Base-by-base conservation (phyloP, 2,797 vertebrate genomes). In the Crenichthys baileyi region DNA sequence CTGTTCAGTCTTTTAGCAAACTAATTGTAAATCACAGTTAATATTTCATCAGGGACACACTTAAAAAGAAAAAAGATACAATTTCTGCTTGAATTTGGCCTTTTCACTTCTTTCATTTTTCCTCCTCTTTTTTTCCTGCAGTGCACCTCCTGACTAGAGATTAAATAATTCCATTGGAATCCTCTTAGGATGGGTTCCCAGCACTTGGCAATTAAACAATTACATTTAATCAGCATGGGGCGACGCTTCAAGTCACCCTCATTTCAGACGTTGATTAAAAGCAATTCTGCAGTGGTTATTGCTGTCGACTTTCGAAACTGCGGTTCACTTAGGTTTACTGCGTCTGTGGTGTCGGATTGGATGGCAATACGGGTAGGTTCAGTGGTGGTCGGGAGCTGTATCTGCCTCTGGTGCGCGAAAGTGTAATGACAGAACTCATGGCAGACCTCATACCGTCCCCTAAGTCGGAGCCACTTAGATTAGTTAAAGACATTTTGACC, bases 131-230 rank as follows among this genome's bases (percentile, higher is more conserved):
- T 70, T 91, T 93, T 93, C 91, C 90, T 91, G 91, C 89, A 89
- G 90, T 92, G 91, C 87, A 93, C 94, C 93, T 95, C 92, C 92
- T 95, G 93, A 94, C 92, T 93, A 93, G 92, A 95, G 93, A 94
- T 96, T 95, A 95, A 96, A 95, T 94, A 95, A 95, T 95, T 95
- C 94, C 92, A 92, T 93, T 93, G 90, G 93, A 95, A 94, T 95
- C 93, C 95, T 95, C 94, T 89, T 92, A 94, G 94, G 94, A 95
- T 95, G 93, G 88, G 91, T 94, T 95, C 94, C 93, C 93, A 93
- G 94, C 93, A 93, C 95, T 94, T 94, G 94, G 93, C 94, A 95
- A 95, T 96, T 95, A 95, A 95, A 95, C 93, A 95, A 95, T 96
- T 95, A 95, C 92, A 95, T 95, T 95, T 95, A 95, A 95, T 95